A percentile compares a stretch with the other conserved stretches of the same genome.
These are phyloP conservation scores for Hydrozoanthus tunicans DNA, from an alignment of 64 coral and sea anemone species.

Conservation along the genomic window DNA sequence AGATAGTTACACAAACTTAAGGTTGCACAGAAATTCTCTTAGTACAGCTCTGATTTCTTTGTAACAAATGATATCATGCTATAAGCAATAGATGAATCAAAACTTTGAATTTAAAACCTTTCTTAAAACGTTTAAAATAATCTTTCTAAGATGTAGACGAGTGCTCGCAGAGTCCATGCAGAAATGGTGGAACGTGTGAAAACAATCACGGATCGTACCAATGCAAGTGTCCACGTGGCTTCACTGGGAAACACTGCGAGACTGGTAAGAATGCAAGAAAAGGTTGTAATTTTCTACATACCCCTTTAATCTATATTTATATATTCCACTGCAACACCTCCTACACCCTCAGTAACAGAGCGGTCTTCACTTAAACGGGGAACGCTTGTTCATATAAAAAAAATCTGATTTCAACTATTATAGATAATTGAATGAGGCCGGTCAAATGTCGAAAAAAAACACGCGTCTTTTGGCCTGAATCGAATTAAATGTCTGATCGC, in stretches of 20 bases:
- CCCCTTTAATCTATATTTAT: not conserved
- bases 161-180: constrained; percentile 47
- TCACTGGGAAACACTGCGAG: constrained; percentile 53
- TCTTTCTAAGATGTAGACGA: constrained; percentile 54
- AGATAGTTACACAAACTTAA: no score
- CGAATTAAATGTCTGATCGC: no score
- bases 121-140: not conserved
- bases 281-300: not conserved
- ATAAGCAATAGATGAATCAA: not conserved
- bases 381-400: no score
- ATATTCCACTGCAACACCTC: not conserved
- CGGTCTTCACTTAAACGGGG: no score
- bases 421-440: no score
- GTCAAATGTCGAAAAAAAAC: no score
- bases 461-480: no score
- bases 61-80: not conserved
- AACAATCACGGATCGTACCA: constrained; percentile 55
- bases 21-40: no score
- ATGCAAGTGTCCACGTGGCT: constrained; percentile 35
- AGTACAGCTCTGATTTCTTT: no score
- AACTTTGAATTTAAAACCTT: not conserved
- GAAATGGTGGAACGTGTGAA: constrained; percentile 57
- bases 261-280: not conserved
- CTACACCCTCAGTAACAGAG: no score
- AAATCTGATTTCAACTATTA: no score